Evolutionary conservation across 2,113 vertebrate genomes (phyloP).

Genomic region (Sakesphorus luctuosus): DNA sequence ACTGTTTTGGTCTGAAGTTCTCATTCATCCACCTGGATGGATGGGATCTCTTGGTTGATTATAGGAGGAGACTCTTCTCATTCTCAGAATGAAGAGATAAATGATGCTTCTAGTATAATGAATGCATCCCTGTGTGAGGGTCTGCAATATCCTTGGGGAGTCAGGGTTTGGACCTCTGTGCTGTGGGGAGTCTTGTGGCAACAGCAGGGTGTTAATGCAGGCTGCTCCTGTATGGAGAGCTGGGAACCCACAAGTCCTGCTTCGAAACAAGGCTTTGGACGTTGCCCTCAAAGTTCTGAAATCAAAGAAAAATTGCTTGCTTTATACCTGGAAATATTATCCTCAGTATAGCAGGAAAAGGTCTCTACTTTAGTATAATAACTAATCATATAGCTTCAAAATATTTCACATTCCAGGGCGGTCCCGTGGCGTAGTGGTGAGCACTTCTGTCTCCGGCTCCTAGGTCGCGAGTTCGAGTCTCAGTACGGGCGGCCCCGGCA

Average conservation of each 20-base stretch:
- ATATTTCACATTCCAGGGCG: background rate
- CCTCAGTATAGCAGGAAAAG: background rate
- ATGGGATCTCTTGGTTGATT: background rate
- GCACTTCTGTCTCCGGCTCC: too few species aligned
- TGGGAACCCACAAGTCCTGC: background rate
- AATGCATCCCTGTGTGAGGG: background rate
- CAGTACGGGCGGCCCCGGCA: too few species aligned
- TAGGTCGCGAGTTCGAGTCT: too few species aligned
- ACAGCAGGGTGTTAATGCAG: background rate
- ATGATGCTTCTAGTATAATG: background rate
- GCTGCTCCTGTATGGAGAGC: rapidly evolving
- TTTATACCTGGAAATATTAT: background rate
- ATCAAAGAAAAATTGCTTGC: background rate
- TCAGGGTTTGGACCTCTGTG: background rate
- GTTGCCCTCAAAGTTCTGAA: background rate
- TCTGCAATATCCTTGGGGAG: background rate
- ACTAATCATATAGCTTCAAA: background rate
- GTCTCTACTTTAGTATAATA: background rate
- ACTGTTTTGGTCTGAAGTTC: background rate
- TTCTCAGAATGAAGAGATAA: background rate
- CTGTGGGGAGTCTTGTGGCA: background rate
- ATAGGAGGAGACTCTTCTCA: background rate
- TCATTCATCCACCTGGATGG: background rate
- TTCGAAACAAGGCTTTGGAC: background rate
- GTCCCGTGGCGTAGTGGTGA: too few species aligned